phyloP scores from a whole-genome alignment of 1,140 invertebrate genomes.

The Colletes gigas region DNA sequence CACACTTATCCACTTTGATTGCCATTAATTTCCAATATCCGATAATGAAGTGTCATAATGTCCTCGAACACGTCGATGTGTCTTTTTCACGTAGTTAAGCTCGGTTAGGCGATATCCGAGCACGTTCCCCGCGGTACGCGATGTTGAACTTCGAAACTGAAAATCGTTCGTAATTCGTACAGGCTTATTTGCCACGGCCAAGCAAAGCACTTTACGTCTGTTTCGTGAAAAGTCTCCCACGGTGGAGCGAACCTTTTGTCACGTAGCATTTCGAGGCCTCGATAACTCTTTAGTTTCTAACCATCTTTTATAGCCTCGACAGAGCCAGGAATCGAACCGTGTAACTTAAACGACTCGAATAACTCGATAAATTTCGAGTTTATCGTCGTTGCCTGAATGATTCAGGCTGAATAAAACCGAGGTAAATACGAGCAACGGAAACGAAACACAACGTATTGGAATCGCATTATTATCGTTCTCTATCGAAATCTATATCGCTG shows the following conservation, averaged over 20 bases:
- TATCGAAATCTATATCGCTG: too few species aligned
- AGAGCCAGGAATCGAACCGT: too few species aligned
- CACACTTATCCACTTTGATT: slow-evolving; percentile 22
- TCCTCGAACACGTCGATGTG: slow-evolving; percentile 41
- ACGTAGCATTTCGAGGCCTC: background rate
- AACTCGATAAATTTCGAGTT: too few species aligned
- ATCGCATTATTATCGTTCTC: too few species aligned
- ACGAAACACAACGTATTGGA: too few species aligned
- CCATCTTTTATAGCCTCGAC: background rate
- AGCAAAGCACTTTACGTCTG: background rate
- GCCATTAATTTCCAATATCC: slow-evolving; percentile 59
- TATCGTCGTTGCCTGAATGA: too few species aligned
- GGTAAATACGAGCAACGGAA: too few species aligned
- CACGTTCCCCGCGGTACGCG: background rate
- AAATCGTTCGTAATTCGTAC: slow-evolving; percentile 3
- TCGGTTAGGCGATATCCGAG: background rate
- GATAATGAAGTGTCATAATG: slow-evolving; percentile 60
- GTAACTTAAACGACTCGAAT: background rate
- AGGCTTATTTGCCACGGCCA: background rate
- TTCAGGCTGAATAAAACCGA: too few species aligned
- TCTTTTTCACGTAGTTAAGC: slow-evolving; percentile 24
- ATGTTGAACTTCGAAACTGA: background rate
- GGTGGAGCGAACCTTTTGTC: background rate
- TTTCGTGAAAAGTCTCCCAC: background rate
- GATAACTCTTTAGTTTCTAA: background rate